Evolutionary conservation across 1,140 invertebrate species (phyloP), one percentile per base, ranked within the genome.

Genomic region (Theocolax elegans): DNA sequence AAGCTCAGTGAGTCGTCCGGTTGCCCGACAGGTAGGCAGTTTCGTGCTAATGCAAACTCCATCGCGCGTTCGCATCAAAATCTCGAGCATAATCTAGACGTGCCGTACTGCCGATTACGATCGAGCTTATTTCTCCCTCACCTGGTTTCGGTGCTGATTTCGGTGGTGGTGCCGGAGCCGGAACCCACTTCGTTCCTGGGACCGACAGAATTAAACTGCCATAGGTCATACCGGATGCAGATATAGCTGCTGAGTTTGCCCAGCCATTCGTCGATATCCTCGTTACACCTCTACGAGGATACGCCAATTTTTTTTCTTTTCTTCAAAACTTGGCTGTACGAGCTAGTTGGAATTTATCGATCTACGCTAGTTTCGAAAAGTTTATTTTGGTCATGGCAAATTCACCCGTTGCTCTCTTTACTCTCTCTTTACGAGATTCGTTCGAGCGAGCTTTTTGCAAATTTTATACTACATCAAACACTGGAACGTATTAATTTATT

Each of bases 1-100:
- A 77, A 71, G 76, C 72, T 77, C 78, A 78, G 79, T 81, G 77
- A 83, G 81, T 80, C 79, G 77, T 83, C 73, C 77, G 72, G 74
- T 74, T 72, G 72, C 65, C 49, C 69, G 75, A 77, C 79, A 80
- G 78, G 66, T 72, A 72, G 71, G 67, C 58, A 62, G 67, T 62
- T 53, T 40, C 67, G 9, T 38, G 31, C 23, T 7, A 8, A 19
- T 53, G 25, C 58, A 63, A 62, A 54, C 49, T 62, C 21, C 54
- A 54, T 54, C 67, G 25, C 67, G 51, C 19, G 59, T 64, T 48
- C 60, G 29, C 60, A 49, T 70, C 60, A 64, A 64, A 63, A 70
- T 56, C 60, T 64, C 67, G 40, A 42, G 67, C 59, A 46, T 56
- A 69, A 69, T 54, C 67, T 63, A 69, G 38, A 63, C 23, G 48